phyloP scores from a whole-genome alignment of 2,113 vertebrate species.

The Muscicapa adusta region DNA sequence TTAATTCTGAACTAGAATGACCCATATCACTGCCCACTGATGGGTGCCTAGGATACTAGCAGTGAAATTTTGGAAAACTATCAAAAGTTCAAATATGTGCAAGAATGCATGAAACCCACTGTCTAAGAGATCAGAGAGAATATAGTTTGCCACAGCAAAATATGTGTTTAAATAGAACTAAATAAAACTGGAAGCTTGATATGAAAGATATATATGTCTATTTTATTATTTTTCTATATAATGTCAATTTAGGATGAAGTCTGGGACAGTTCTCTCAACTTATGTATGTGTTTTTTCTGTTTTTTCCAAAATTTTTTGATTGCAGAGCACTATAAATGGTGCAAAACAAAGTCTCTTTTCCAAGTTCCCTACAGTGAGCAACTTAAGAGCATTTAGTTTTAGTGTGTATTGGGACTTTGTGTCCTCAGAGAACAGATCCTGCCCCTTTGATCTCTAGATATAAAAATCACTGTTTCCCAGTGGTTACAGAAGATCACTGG shows the following conservation, averaged over 20 bases:
- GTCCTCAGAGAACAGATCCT: conserved; percentile 14
- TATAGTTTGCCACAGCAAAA: not conserved
- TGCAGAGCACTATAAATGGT: not conserved
- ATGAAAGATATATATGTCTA: not conserved
- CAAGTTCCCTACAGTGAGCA: conserved; percentile 31
- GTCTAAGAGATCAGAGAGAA: conserved; percentile 18
- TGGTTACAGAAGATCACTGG: not conserved
- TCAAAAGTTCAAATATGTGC: conserved; percentile 60
- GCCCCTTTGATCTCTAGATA: conserved; percentile 30
- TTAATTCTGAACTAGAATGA: conserved; percentile 53
- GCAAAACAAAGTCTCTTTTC: conserved; percentile 20
- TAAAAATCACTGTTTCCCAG: not conserved
- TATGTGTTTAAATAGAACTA: not conserved
- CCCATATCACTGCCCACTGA: conserved; percentile 33
- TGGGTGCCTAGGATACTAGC: conserved; percentile 60
- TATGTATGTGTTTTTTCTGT: not conserved
- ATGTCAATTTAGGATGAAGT: not conserved
- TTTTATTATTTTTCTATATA: not conserved
- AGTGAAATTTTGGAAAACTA: conserved; percentile 50
- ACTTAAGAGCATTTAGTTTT: conserved; percentile 2
- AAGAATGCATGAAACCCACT: conserved; percentile 53
- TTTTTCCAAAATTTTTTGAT: not conserved
- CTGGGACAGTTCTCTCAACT: not conserved
- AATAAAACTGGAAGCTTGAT: conserved; percentile 12
- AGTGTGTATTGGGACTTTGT: not conserved